Evolutionary conservation across 2,888 invertebrate species (phyloP).

Genomic region (Erpobdella octoculata): DNA sequence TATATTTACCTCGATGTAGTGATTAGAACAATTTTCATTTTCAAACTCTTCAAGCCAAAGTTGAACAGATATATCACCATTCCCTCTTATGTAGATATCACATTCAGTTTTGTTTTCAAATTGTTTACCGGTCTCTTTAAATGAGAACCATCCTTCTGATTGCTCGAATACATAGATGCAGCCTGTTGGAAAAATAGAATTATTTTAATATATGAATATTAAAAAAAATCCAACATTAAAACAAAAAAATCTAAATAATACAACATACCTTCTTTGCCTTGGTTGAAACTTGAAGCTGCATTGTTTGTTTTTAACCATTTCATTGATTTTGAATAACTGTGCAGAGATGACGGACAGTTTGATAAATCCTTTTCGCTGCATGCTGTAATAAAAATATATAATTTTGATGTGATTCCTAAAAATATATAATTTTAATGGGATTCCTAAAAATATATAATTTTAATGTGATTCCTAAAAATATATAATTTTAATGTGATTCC

Average conservation of each 20-base stretch:
- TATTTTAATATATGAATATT: not conserved
- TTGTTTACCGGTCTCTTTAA: not conserved
- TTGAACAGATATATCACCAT: not conserved
- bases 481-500: no score
- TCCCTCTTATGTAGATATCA: constrained; percentile 31
- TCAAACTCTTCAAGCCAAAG: constrained; percentile 26
- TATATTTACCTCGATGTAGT: constrained; percentile 25
- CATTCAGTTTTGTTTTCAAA: constrained; percentile 1
- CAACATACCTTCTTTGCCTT: not conserved
- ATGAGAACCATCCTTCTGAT: constrained; percentile 19
- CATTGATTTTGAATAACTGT: constrained; percentile 24
- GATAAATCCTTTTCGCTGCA: constrained; percentile 14
- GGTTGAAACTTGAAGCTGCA: not conserved
- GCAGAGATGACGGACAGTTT: constrained; percentile 20
- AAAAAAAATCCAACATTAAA: not conserved
- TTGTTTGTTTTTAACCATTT: constrained; percentile 22
- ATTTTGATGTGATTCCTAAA: no score
- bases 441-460: no score
- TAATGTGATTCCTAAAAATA: no score
- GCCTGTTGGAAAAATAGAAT: not conserved
- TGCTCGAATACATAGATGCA: constrained; percentile 30
- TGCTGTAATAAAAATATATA: not conserved
- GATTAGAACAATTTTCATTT: not conserved
- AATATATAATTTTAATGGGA: not conserved
- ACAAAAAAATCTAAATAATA: not conserved